Conservation (phyloP, 2,113 vertebrate species). For the Halcyon malimbica region DNA sequence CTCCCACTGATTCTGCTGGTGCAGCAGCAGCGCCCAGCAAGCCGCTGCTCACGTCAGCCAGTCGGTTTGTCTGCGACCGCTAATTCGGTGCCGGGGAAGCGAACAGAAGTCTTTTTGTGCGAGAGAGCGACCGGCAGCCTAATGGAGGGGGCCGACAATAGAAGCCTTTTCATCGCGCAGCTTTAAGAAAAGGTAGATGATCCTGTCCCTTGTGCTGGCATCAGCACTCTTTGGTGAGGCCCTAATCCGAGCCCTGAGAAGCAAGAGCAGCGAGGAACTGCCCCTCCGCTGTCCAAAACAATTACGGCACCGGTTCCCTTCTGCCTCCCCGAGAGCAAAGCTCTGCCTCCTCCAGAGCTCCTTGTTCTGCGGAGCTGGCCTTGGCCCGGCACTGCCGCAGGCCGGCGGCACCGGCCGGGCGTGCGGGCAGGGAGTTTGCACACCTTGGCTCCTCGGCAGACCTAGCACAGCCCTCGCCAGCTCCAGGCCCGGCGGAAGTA, state of each 20-base stretch:
- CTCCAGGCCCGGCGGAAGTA: not conserved
- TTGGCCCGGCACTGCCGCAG: not conserved
- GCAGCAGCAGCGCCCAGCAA: not conserved
- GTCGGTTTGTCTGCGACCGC: not conserved
- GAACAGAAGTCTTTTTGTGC: conserved; percentile 58
- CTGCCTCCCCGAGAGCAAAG: not conserved
- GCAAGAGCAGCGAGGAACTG: not conserved
- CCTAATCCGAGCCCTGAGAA: not conserved
- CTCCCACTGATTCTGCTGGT: not conserved
- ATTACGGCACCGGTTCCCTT: not conserved
- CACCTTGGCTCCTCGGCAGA: not conserved
- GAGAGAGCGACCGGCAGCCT: not conserved
- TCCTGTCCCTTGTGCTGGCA: conserved; percentile 16
- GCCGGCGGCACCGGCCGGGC: not conserved
- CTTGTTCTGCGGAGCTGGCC: not conserved
- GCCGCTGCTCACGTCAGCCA: not conserved
- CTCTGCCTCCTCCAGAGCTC: not conserved
- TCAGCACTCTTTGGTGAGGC: not conserved
- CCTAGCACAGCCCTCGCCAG: not conserved
- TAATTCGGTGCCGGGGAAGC: not conserved
- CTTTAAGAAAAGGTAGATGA: conserved; percentile 23
- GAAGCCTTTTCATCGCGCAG: not conserved
- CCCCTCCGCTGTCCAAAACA: not conserved
- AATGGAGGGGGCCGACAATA: conserved; percentile 27
- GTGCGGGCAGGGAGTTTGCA: not conserved